Evolutionary conservation across 92 coral and sea anemone species (phyloP).

Genomic region (Ricordea florida): DNA sequence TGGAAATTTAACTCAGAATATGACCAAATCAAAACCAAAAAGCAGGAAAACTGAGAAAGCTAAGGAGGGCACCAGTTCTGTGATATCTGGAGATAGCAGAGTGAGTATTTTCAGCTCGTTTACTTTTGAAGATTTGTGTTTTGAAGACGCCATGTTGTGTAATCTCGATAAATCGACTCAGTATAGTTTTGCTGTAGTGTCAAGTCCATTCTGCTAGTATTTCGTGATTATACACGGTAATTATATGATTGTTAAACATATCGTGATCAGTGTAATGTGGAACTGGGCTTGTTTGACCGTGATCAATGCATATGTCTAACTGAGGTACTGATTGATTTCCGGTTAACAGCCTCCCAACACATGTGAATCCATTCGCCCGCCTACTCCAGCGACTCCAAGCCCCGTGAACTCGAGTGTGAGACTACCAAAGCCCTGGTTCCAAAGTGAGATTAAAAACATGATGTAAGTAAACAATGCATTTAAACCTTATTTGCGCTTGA

Average conservation of each 20-base stretch:
- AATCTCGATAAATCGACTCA: no score
- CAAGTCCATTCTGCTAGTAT: no score
- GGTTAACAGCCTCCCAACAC: constrained; percentile 80
- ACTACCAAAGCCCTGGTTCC: constrained; percentile 94
- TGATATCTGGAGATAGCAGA: constrained; percentile 56
- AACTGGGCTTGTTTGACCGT: no score
- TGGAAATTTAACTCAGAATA: constrained; percentile 12
- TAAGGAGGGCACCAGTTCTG: constrained; percentile 55
- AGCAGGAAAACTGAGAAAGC: constrained; percentile 76
- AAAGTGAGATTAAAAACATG: constrained; percentile 93
- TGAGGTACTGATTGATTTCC: constrained; percentile 73
- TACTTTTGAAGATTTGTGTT: no score
- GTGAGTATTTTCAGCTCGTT: no score
- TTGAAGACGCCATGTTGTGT: no score
- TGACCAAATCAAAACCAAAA: constrained; percentile 97
- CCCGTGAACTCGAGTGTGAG: constrained; percentile 71
- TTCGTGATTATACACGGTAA: no score
- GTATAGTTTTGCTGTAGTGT: no score
- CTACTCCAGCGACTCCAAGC: constrained; percentile 74
- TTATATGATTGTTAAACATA: no score
- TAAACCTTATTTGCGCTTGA: constrained; percentile 9
- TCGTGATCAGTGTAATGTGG: no score
- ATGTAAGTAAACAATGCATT: constrained; percentile 80
- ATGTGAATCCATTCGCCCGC: constrained; percentile 63
- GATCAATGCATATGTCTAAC: constrained; percentile 41